A percentile compares a stretch with the other conserved stretches of the same genome.
Evolutionary conservation across 2,113 vertebrate species (phyloP).

Genomic region (Cnemophilus loriae): DNA sequence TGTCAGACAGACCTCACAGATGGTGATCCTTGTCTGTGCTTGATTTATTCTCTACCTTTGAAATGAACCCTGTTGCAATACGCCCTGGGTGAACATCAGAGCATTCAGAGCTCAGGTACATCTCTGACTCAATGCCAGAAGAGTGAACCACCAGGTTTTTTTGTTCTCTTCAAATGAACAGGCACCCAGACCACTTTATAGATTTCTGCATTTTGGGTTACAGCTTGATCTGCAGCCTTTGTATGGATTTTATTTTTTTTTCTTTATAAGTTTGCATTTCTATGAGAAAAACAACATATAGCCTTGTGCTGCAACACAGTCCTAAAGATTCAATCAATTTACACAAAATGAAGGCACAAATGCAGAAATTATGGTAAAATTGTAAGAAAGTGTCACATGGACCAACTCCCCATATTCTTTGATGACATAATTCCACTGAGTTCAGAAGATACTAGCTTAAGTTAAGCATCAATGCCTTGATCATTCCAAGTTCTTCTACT

Average conservation of each 20-base stretch:
- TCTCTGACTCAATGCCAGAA: background rate
- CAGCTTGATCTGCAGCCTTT: background rate
- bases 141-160: background rate
- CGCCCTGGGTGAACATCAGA: rapidly evolving
- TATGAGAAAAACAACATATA: background rate
- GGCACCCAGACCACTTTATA: background rate
- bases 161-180: background rate
- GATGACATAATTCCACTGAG: background rate
- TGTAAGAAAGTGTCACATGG: background rate
- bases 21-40: background rate
- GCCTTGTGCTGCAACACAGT: background rate
- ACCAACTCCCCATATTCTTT: background rate
- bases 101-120: background rate
- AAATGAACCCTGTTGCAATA: background rate
- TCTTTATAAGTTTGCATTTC: background rate
- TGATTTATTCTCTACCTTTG: background rate
- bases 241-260: background rate
- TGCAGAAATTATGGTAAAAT: background rate
- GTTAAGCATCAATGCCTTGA: background rate
- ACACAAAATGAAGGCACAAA: background rate
- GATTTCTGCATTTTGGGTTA: background rate
- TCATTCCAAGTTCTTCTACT: too few relatives aligned
- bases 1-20: background rate
- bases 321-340: background rate
- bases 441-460: background rate